Evolutionary conservation across 2,113 vertebrate species (phyloP).

Genomic region (Atherinomorus stipes): DNA sequence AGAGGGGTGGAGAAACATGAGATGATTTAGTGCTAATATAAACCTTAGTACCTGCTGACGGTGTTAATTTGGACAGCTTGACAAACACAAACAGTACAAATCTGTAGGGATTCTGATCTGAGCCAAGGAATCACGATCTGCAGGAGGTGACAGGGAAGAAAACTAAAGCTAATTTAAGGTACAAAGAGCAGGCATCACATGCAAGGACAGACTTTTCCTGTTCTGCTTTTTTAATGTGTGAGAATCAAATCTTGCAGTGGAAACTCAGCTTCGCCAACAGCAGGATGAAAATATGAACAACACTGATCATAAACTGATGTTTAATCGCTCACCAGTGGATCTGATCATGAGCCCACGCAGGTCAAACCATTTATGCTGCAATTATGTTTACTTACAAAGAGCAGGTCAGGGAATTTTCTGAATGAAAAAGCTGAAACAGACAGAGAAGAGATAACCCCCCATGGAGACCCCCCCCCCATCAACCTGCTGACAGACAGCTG

Average conservation of each 20-base stretch:
- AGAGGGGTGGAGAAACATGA: conserved; percentile 67
- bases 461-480: conserved; percentile 53
- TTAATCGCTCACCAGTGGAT: no score
- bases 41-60: conserved; percentile 67
- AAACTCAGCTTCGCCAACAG: no score
- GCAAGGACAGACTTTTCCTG: background rate
- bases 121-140: conserved; percentile 7
- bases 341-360: no score
- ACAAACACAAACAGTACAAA: conserved; percentile 53
- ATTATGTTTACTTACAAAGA: background rate
- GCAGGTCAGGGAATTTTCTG: conserved; percentile 22
- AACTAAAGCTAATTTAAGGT: background rate
- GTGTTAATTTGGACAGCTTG: conserved; percentile 65
- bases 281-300: no score
- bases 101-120: conserved; percentile 24
- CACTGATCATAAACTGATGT: no score
- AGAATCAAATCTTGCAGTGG: no score
- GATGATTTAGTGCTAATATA: conserved; percentile 69
- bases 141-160: background rate
- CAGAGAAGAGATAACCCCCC: conserved; percentile 57
- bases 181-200: background rate
- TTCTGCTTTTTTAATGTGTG: no score
- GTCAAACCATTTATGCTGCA: background rate
- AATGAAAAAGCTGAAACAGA: conserved; percentile 38
- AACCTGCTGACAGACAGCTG: conserved; percentile 77